Evolutionary conservation across 2,888 invertebrate species (phyloP), one percentile per base, ranked within the genome.

Genomic region (Sinelater perroti): DNA sequence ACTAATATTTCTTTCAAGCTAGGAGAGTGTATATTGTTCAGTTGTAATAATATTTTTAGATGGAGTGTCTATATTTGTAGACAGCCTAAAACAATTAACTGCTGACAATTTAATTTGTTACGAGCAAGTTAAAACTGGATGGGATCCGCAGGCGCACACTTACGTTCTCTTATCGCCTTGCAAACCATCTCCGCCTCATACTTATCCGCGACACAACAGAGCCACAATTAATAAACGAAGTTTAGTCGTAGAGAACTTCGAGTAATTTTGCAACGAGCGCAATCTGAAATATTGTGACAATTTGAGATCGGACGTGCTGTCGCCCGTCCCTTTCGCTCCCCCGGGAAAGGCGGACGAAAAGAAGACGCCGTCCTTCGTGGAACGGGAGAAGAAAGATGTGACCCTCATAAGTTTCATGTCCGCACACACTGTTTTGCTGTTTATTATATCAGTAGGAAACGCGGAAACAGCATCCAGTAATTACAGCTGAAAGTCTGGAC

Each of bases 401-500:
- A 54, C 52, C 55, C 56, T 60, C 60, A 55, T 60, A 60, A 64
- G 60, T 63, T 63, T 65, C 63, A 65, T 65, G 64, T 66, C 67
- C 63, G 61, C 59, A 60, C 63, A 62, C 56, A 55, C 63, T 54
- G 58, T 56, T 60, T 62, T 55, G 59, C 68, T 72, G 71, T 72
- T 72, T 72, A 72, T 72, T 72, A 69, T 72, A 72, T 70, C 66
- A 67, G 60, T 63, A 65, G 69, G 65, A 70, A 72, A 70, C 68
- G 71, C 70, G 71, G 70, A 71, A 73, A 67, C 71, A 68, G 68
- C 70, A 67, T 69, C 68, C 67, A 63, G 72, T 73, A 75, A 74
- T 75, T 74, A 73, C 74, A 69, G 64, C 68, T 67, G 72, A 72
- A 74, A 74, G 72, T 72, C 73, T 73, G 75, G 72, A 74, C 74